Conservation (phyloP, 2,113 vertebrate genomes). For the Fulmarus glacialis region DNA sequence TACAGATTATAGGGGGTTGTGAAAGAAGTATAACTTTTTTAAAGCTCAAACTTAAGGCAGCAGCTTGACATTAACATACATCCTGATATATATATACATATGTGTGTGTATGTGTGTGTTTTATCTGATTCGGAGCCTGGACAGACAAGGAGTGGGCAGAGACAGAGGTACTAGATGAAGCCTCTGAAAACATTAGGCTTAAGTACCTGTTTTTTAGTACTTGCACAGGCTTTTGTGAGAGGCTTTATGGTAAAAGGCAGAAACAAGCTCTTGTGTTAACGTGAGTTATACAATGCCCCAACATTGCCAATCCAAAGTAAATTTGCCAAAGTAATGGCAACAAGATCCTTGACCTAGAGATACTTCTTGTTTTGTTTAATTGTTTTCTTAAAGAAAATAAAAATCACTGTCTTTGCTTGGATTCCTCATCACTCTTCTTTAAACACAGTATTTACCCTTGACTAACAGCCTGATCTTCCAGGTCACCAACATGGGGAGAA, state of each 20-base stretch:
- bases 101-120: not conserved
- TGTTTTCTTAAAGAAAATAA: not conserved
- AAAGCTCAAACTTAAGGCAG: not conserved
- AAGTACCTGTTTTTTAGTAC: not conserved
- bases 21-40: not conserved
- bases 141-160: not conserved
- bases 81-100: not conserved
- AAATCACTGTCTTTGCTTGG: not conserved
- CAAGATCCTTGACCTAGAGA: not conserved
- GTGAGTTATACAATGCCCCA: accelerated
- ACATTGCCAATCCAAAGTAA: not conserved
- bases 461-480: not conserved
- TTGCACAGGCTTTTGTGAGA: not conserved
- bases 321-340: not conserved
- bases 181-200: not conserved
- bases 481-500: not conserved
- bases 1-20: not conserved
- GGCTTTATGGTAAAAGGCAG: not conserved
- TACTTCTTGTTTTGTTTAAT: not conserved
- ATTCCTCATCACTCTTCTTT: not conserved
- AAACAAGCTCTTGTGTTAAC: not conserved
- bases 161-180: not conserved
- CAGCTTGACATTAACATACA: not conserved
- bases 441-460: not conserved
- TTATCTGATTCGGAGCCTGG: not conserved